Evolutionary conservation across 2,113 vertebrate genomes (phyloP), one percentile per base, ranked within the genome.

Genomic region (Trochalopteron elliotii): DNA sequence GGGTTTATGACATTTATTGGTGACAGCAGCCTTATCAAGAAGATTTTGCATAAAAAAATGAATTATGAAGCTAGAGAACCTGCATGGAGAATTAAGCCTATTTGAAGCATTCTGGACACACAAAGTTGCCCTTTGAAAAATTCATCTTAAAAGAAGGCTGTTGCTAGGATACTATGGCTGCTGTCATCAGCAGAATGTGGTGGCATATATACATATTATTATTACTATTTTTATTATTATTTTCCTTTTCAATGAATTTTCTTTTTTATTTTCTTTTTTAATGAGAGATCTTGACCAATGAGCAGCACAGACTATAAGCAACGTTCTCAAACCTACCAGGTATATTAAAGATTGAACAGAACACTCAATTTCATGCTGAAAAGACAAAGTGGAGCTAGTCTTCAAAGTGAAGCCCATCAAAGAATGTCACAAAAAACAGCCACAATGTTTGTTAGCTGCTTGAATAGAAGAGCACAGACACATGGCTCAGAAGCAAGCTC

Each of bases 91-190:
- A 83, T 80, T 85, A 95, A 83, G 42, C 21, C 37, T 82, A 57
- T 94, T 89, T 83, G 68, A 85, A 87, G 15, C 27, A 47, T 77
- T 72, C 49, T 59, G 75, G 87, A 86, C 90, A 86, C 57, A 59
- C 57, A 59, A 37, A 35, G 15, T 44, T 65, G 50, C 14, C 42
- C n/a, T 84, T 88, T 85, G 82, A 83, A 83, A 93, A 93, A 86
- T 22, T 76, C 55, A 55, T 47, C 0, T 0, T 53, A 74, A 91
- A 93, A 77, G 15, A 50, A 63, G 63, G 21, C 7, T 59, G 63
- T 96, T 95, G 89, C 95, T 95, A 95, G 44, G 94, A 90, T 77
- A 96, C 70, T 42, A 12, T 70, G 81, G 28, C 24, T 59, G 61
- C 35, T 77, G 45, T 47, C 82, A 83, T 85, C 78, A 77, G 50